Percentiles rank a stretch among this genome's conserved stretches.
Conservation (phyloP, 2,113 vertebrate species). For the Corythornis vintsioides region DNA sequence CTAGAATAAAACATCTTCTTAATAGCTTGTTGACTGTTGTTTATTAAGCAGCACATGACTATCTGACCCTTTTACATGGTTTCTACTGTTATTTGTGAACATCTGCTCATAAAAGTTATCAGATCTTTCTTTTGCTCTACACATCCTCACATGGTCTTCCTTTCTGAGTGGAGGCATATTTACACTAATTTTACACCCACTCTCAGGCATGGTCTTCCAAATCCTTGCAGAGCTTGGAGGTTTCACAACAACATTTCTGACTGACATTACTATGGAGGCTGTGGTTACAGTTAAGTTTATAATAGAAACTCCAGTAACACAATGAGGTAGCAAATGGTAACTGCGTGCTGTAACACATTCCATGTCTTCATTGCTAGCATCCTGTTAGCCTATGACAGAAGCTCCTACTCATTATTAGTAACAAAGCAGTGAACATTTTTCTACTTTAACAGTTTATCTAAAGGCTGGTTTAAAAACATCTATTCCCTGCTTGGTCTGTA, state of each 20-base stretch:
- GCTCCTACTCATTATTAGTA: not conserved
- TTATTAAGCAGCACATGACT: not conserved
- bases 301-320: not conserved
- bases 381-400: not conserved
- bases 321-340: not conserved
- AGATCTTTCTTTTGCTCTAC: not conserved
- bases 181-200: not conserved
- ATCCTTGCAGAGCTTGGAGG: not conserved
- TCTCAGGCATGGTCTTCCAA: not conserved
- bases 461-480: constrained; percentile 7
- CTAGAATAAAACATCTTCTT: not conserved
- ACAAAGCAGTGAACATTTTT: not conserved
- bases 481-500: not conserved
- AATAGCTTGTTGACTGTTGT: not conserved
- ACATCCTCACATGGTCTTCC: not conserved
- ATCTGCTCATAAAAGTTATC: not conserved
- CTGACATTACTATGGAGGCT: not conserved
- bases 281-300: not conserved
- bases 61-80: not conserved
- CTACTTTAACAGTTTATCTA: not conserved
- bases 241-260: not conserved
- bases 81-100: not conserved
- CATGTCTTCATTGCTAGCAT: not conserved
- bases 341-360: not conserved
- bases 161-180: not conserved